Base-by-base conservation (phyloP, 2,888 invertebrate genomes). In the Leptinotarsa haldemani region DNA sequence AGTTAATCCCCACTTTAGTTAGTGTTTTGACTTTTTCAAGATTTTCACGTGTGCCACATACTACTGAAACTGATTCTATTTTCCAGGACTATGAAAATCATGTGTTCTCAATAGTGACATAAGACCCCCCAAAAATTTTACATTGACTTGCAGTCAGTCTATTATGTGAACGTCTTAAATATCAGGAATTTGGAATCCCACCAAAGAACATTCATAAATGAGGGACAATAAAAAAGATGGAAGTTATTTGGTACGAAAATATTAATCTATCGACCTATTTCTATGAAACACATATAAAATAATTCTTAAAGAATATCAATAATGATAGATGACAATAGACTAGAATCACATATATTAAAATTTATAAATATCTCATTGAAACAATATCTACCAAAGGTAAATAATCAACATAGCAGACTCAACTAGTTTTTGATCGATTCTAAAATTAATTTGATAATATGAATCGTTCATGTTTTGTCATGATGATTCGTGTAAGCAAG, bases 291-390 rank as follows among this genome's bases (percentile, higher is more conserved):
- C 79, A 80, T 80, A 81, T 65, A 79, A 80, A 78, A 81, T 78
- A 81, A 81, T 81, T 78, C 69, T 71, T 69, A 72, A 50, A 50
- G 58, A 80, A 80, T 81, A 80, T 80, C 78, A 81, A 74, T 80
- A 76, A 77, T 75, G 30, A 65, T 40, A 65, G 65, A 71, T 70
- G 48, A 66, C 9, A 40, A 79, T 77, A 81, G 82, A 82, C 82
- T 82, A 82, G 82, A 82, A 82, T 82, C 82, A 81, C 82, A 81
- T 80, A 76, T 76, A 81, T 79, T 78, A 72, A 73, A 77, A 75
- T 78, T 78, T 74, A 76, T 79, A 79, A 82, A 79, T 81, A 81
- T 80, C 80, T 76, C 78, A 74, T 78, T 70, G 53, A 77, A 77
- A 79, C 75, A 79, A 80, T 81, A 82, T 80, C 77, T 75, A 72